These are phyloP conservation scores for Pampus argenteus DNA, from an alignment of 2,797 vertebrate genomes.

Conservation along the genomic window DNA sequence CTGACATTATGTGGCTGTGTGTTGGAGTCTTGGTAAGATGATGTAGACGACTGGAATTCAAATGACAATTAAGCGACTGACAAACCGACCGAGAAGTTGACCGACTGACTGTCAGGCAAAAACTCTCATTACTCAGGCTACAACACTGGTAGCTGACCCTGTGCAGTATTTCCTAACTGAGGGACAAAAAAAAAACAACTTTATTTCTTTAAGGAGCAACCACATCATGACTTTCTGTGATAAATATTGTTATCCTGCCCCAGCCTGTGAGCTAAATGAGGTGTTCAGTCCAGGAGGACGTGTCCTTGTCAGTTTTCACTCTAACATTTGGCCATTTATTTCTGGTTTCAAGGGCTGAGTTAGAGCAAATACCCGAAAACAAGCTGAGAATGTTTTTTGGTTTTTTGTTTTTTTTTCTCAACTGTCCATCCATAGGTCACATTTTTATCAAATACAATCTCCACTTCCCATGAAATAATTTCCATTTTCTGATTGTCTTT, in stretches of 20 bases:
- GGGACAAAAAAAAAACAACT: conserved; percentile 1
- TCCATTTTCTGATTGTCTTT: background rate
- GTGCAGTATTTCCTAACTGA: conserved; percentile 58
- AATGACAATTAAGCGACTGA: conserved; percentile 21
- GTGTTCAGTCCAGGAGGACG: conserved; percentile 32
- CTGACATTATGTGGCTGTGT: conserved; percentile 90
- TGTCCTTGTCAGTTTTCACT: conserved; percentile 42
- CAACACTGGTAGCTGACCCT: conserved; percentile 42
- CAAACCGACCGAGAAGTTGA: conserved; percentile 5
- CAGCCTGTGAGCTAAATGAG: conserved; percentile 35
- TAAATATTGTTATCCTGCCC: conserved; percentile 31
- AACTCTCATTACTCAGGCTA: conserved; percentile 53
- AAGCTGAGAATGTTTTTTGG: conserved; percentile 41
- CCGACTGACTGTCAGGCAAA: conserved; percentile 31
- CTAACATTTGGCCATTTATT: conserved; percentile 51
- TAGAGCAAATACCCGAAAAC: conserved; percentile 55
- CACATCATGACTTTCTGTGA: conserved; percentile 43
- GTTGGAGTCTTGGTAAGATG: conserved; percentile 79
- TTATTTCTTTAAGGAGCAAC: conserved; percentile 53
- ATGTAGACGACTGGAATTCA: conserved; percentile 51
- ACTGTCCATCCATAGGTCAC: conserved; percentile 31
- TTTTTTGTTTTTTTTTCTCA: conserved; percentile 16
- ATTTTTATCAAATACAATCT: conserved; percentile 13
- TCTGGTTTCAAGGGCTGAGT: conserved; percentile 67
- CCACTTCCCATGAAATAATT: conserved; percentile 21